Percentiles rank a stretch among this genome's conserved stretches.
Conservation (phyloP, 1,140 invertebrate species). For the Nixonia krombeini region DNA sequence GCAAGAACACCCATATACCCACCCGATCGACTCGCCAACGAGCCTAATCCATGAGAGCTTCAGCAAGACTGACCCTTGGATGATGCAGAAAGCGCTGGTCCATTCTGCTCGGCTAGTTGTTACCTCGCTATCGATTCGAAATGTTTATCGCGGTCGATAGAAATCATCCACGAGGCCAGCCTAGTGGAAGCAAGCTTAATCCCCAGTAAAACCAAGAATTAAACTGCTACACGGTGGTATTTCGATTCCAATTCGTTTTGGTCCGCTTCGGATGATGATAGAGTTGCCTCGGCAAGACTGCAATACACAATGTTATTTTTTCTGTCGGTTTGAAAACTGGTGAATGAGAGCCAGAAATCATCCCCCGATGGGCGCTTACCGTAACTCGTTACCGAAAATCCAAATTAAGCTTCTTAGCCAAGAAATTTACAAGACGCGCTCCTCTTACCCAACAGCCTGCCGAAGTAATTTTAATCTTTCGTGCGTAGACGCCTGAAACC, state of each 20-base stretch:
- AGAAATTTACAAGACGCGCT: slow-evolving; percentile 69
- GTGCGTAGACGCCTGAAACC: slow-evolving; percentile 48
- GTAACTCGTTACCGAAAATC: slow-evolving; percentile 71
- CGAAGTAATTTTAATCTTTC: slow-evolving; percentile 71
- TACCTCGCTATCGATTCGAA: slow-evolving; percentile 45
- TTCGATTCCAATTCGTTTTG: too few relatives aligned
- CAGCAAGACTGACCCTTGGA: slow-evolving; percentile 50
- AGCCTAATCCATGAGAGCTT: slow-evolving; percentile 51
- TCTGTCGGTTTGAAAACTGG: neutral
- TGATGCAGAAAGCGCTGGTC: slow-evolving; percentile 42
- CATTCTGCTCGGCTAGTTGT: slow-evolving; percentile 51
- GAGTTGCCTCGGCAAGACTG: too few relatives aligned
- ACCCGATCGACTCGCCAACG: slow-evolving; percentile 45
- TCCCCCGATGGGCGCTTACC: slow-evolving; percentile 58
- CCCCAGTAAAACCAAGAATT: too few relatives aligned
- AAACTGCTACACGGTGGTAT: too few relatives aligned
- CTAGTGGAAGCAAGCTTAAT: too few relatives aligned
- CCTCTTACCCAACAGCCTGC: slow-evolving; percentile 52
- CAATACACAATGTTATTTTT: too few relatives aligned
- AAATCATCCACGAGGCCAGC: slow-evolving; percentile 50
- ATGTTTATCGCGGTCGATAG: slow-evolving; percentile 49
- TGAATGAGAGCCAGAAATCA: slow-evolving; percentile 30
- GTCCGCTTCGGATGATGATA: too few relatives aligned
- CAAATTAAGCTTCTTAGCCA: slow-evolving; percentile 72
- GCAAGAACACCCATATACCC: slow-evolving; percentile 35